Conservation (phyloP, 2,888 invertebrate species). For the Lasioglossum figueresi region DNA sequence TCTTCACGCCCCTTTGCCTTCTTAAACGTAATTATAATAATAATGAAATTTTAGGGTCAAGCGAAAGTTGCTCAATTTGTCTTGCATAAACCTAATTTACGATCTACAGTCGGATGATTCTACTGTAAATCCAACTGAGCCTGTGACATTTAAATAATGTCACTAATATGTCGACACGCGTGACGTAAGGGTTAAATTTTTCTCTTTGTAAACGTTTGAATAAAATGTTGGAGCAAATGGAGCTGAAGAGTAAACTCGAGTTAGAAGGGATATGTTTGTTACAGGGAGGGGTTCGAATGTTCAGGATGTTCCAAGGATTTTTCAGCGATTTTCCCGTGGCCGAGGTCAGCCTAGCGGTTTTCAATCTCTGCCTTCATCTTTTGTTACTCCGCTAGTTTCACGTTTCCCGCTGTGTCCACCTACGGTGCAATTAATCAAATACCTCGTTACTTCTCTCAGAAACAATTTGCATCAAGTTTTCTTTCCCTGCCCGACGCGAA, state of each 20-base stretch:
- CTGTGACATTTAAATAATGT: background rate
- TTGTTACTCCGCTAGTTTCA: slow-evolving; percentile 10
- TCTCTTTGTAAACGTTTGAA: too few species aligned
- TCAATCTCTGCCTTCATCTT: background rate
- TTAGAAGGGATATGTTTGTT: background rate
- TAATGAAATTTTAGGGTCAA: too few species aligned
- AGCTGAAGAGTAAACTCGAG: too few species aligned
- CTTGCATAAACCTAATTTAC: too few species aligned
- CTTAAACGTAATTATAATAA: too few species aligned
- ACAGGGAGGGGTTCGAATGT: background rate
- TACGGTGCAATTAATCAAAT: slow-evolving; percentile 18
- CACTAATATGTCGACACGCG: background rate
- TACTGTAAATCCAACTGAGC: too few species aligned
- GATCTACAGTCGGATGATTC: too few species aligned
- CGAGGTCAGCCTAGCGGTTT: background rate
- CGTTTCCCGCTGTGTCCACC: slow-evolving; percentile 18
- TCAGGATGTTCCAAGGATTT: background rate
- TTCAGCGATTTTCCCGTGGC: background rate
- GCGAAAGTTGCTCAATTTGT: too few species aligned
- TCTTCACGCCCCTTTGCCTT: background rate
- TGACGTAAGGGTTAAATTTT: background rate
- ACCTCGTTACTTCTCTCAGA: slow-evolving; percentile 13
- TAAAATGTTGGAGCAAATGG: too few species aligned
- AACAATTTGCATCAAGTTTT: slow-evolving; percentile 18
- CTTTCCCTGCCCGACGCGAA: background rate